Base-by-base conservation (phyloP, 2,797 vertebrate genomes). In the Intellagama lesueurii region DNA sequence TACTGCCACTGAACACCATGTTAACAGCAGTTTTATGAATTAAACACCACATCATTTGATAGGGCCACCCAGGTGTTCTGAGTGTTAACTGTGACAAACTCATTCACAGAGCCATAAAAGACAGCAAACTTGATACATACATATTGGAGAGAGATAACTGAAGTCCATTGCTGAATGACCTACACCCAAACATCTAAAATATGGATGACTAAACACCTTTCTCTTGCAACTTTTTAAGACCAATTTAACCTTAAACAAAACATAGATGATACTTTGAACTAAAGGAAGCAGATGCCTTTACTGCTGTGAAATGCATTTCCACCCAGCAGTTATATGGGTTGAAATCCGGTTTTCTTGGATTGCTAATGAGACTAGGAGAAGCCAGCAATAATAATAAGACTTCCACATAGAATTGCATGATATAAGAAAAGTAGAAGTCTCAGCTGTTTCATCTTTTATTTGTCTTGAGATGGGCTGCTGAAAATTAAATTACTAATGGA, bases 211-310 rank as follows among this genome's bases (percentile, higher is more conserved):
- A 92, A 94, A 93, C 91, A 87, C 89, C 22, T 90, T 95, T 91
- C 90, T 88, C 91, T 92, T 95, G 90, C 86, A 95, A 94, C 91
- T 93, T 95, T 40, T 94, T 93, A 95, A 95, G 95, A 95, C 81
- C 91, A 91, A 83, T 94, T 93, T 91, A 94, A 94, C 94, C 91
- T 92, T 85, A 95, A 95, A 90, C 92, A 79, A 87, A 81, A 35
- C 89, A 83, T 19, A 89, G 92, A 90, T 92, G 92, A 91, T 92
- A 93, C 95, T 96, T 96, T 96, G 95, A 95, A 95, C 92, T 95
- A 89, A 87, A 96, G 95, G 93, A 96, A 96, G 93, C 94, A 96
- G 90, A 95, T 94, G 93, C 94, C 90, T 95, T 92, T 91, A 95
- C 91, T 93, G 92, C 94, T 95, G 94, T 89, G 94, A 94, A 92